Conservation (phyloP, 2,797 vertebrate species). For the Ambastaia sidthimunki region DNA sequence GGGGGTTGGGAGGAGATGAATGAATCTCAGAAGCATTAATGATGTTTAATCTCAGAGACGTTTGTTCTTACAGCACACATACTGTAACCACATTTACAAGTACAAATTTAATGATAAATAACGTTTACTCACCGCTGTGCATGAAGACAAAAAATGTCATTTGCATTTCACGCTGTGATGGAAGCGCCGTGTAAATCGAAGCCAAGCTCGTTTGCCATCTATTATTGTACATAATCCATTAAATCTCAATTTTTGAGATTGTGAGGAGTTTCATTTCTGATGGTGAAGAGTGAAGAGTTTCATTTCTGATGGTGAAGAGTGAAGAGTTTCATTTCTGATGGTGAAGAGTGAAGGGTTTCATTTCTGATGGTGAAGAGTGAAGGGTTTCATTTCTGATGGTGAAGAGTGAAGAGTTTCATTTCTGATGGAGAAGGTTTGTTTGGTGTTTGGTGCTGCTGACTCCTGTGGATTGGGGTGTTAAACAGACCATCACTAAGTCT, state of each 20-base stretch:
- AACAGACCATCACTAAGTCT: constrained; percentile 3
- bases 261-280: too few relatives aligned
- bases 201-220: neutral
- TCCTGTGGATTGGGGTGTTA: constrained; percentile 14
- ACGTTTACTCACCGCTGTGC: neutral
- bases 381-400: too few relatives aligned
- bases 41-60: neutral
- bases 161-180: neutral
- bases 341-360: too few relatives aligned
- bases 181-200: neutral
- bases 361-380: too few relatives aligned
- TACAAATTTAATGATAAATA: neutral
- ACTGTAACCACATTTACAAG: neutral
- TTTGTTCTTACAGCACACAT: neutral
- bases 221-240: constrained; percentile 3
- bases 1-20: neutral
- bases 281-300: too few relatives aligned
- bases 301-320: too few relatives aligned
- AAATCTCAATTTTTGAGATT: neutral
- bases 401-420: neutral
- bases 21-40: neutral
- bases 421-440: too few relatives aligned
- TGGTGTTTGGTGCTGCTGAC: neutral
- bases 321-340: too few relatives aligned
- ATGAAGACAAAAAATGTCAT: neutral